Conservation (phyloP, 2,888 invertebrate genomes). For the Sicus ferrugineus region DNA sequence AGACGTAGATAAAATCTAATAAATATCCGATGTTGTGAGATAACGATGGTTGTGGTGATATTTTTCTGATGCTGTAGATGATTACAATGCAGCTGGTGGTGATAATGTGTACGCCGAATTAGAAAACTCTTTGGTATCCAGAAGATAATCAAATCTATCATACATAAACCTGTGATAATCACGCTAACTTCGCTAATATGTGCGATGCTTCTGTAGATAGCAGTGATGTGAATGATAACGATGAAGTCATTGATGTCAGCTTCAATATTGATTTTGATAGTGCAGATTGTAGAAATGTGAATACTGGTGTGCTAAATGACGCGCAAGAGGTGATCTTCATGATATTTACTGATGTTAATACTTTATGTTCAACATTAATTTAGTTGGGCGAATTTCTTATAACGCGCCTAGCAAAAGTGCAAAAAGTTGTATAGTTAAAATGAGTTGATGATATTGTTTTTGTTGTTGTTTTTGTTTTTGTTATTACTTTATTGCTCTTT, state of each 20-base stretch:
- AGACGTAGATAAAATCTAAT: too few relatives aligned
- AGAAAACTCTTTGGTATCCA: too few relatives aligned
- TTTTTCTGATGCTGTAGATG: too few relatives aligned
- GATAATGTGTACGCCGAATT: too few relatives aligned
- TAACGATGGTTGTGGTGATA: too few relatives aligned
- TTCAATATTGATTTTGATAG: background rate
- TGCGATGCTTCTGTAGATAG: too few relatives aligned
- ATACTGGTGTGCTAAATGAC: background rate
- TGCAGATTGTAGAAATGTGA: background rate
- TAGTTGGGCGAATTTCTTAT: conserved; percentile 4
- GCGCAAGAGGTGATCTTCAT: too few relatives aligned
- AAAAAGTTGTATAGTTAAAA: conserved; percentile 22
- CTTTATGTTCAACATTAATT: background rate
- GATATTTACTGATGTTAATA: too few relatives aligned
- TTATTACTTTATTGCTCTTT: conserved; percentile 15
- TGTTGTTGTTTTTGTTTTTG: background rate
- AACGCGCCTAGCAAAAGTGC: conserved; percentile 17
- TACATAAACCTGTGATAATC: background rate
- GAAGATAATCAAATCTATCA: background rate
- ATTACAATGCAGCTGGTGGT: too few relatives aligned
- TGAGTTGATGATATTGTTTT: conserved; percentile 23
- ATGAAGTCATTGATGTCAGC: background rate
- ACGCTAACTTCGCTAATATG: too few relatives aligned
- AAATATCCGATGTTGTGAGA: too few relatives aligned
- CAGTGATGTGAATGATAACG: too few relatives aligned